Evolutionary conservation across 2,888 invertebrate genomes (phyloP).

Genomic region (Xestobium rufovillosum): DNA sequence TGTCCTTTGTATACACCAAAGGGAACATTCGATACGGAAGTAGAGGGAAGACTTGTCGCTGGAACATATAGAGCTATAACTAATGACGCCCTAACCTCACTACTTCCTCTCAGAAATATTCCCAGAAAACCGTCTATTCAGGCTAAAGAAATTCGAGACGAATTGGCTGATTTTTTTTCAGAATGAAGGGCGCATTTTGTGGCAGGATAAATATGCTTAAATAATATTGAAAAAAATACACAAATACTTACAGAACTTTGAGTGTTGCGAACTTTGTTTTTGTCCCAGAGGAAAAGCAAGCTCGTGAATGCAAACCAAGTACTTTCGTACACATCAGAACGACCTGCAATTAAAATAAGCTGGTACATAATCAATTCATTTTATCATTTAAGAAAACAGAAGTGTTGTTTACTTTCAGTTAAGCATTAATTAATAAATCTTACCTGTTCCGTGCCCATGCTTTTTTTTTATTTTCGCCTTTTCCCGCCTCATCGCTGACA

Average conservation of each 20-base stretch:
- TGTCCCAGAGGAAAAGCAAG: slow-evolving; percentile 9
- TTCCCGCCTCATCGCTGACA: not conserved
- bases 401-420: too few species aligned
- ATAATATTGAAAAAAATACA: not conserved
- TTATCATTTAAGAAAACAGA: not conserved
- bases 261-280: slow-evolving; percentile 8
- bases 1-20: slow-evolving; percentile 21
- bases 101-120: slow-evolving; percentile 12
- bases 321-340: slow-evolving; percentile 10
- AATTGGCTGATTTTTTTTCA: slow-evolving; percentile 22
- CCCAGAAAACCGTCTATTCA: not conserved
- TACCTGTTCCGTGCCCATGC: not conserved
- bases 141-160: slow-evolving; percentile 21
- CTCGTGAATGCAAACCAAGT: slow-evolving; percentile 10
- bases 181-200: slow-evolving; percentile 23
- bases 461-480: not conserved
- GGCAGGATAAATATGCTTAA: slow-evolving; percentile 21
- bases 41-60: slow-evolving; percentile 18
- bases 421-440: too few species aligned
- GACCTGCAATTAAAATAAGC: not conserved
- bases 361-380: not conserved
- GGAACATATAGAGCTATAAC: slow-evolving; percentile 23
- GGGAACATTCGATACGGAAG: slow-evolving; percentile 24
- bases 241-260: slow-evolving; percentile 10
- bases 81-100: slow-evolving; percentile 15